A percentile compares a stretch with the other conserved stretches of the same genome.
These are phyloP conservation scores for Oryzias melastigma DNA, from an alignment of 2,113 vertebrate species.

Conservation along the genomic window DNA sequence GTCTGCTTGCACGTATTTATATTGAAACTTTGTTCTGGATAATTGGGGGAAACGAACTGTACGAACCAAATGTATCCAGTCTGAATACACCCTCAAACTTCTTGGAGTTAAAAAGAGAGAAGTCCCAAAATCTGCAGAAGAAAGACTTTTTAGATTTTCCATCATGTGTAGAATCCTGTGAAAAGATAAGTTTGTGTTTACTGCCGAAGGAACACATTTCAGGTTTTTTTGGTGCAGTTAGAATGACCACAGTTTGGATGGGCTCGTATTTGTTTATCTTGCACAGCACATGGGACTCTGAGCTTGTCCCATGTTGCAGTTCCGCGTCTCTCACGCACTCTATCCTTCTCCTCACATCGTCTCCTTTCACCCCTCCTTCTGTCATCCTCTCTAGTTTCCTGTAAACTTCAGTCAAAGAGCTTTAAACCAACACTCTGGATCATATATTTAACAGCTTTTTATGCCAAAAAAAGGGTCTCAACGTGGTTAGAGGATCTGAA, in stretches of 20 bases:
- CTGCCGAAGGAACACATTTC: too few relatives aligned
- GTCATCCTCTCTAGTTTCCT: constrained; percentile 37
- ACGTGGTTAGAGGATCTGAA: constrained; percentile 29
- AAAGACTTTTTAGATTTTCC: not conserved
- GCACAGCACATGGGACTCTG: not conserved
- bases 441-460: constrained; percentile 52
- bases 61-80: too few relatives aligned
- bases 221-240: too few relatives aligned
- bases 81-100: too few relatives aligned
- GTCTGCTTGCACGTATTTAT: too few relatives aligned
- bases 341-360: not conserved
- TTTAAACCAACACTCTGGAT: constrained; percentile 19
- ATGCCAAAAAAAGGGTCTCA: constrained; percentile 18
- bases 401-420: constrained; percentile 39
- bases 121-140: not conserved
- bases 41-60: too few relatives aligned
- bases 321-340: not conserved
- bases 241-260: too few relatives aligned
- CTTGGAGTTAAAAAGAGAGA: too few relatives aligned
- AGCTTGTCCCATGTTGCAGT: constrained; percentile 22
- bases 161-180: too few relatives aligned
- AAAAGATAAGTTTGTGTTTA: too few relatives aligned
- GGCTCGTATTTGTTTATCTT: too few relatives aligned
- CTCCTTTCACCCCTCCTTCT: constrained; percentile 2
- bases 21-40: too few relatives aligned